A percentile compares a stretch with the other conserved stretches of the same genome.
These are phyloP conservation scores for Eueremaeus valkanovi DNA, from an alignment of 2,888 invertebrate genomes.

Conservation along the genomic window DNA sequence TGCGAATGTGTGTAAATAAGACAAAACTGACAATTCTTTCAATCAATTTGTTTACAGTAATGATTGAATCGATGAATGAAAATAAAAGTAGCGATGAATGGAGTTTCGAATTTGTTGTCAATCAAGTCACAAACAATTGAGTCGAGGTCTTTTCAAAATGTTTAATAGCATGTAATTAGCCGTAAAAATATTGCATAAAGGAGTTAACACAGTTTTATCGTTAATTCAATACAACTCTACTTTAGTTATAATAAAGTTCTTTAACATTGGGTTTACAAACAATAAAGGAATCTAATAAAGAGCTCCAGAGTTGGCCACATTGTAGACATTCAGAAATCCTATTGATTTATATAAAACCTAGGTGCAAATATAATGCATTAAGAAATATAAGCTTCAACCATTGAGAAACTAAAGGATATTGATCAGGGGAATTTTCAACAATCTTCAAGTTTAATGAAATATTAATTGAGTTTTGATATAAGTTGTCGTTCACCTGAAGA, in stretches of 20 bases:
- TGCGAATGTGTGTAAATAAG: background rate
- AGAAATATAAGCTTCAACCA: no score
- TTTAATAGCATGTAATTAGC: constrained; percentile 14
- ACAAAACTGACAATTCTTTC: background rate
- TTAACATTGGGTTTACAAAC: background rate
- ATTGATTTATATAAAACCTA: background rate
- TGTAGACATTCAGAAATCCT: background rate
- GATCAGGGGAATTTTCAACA: no score
- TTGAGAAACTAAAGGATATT: no score
- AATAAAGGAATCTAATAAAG: no score
- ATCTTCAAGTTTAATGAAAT: no score
- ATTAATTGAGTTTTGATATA: no score
- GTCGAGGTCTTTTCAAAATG: background rate
- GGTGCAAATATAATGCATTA: no score
- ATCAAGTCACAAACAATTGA: background rate
- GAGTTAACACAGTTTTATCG: background rate
- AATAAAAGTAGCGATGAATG: background rate
- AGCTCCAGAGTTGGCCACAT: no score
- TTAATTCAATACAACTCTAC: background rate
- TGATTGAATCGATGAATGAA: background rate
- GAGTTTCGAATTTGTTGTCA: background rate
- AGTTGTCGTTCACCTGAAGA: no score
- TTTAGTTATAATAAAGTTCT: background rate
- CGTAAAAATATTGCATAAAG: background rate
- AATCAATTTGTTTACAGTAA: background rate